Conservation (phyloP, 1,140 invertebrate genomes). For the Tribolium madens region DNA sequence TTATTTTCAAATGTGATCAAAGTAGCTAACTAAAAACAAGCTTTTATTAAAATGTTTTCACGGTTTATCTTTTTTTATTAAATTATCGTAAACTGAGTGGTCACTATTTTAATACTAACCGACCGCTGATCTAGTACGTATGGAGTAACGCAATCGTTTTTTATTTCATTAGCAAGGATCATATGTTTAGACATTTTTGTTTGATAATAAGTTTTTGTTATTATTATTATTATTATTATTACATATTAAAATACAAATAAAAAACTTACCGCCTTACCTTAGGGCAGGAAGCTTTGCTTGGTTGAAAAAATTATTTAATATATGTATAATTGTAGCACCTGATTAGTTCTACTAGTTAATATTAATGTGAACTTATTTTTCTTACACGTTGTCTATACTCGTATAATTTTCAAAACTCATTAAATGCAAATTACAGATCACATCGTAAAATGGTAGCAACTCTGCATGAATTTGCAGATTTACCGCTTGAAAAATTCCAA, state of each 20-base stretch:
- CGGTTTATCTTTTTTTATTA: not conserved
- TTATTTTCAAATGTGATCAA: slow-evolving; percentile 24
- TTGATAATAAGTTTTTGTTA: too few relatives aligned
- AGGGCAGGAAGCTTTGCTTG: too few relatives aligned
- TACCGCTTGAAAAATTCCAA: not conserved
- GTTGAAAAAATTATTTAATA: too few relatives aligned
- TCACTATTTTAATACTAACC: not conserved
- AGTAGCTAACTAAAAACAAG: not conserved
- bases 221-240: too few relatives aligned
- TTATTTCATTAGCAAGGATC: too few relatives aligned
- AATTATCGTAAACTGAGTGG: not conserved
- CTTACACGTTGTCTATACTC: not conserved
- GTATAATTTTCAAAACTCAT: not conserved
- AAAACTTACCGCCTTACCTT: too few relatives aligned
- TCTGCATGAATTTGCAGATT: slow-evolving; percentile 13
- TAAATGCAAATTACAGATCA: slow-evolving; percentile 15
- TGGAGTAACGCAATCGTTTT: too few relatives aligned
- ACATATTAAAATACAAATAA: too few relatives aligned
- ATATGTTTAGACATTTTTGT: too few relatives aligned
- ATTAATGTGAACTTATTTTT: not conserved
- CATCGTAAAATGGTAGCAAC: slow-evolving; percentile 12
- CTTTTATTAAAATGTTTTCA: not conserved
- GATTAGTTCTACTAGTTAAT: too few relatives aligned
- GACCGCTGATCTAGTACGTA: too few relatives aligned
- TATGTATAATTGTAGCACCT: too few relatives aligned